Evolutionary conservation across 2,888 invertebrate species (phyloP).

Genomic region (Synergus laeviventris): DNA sequence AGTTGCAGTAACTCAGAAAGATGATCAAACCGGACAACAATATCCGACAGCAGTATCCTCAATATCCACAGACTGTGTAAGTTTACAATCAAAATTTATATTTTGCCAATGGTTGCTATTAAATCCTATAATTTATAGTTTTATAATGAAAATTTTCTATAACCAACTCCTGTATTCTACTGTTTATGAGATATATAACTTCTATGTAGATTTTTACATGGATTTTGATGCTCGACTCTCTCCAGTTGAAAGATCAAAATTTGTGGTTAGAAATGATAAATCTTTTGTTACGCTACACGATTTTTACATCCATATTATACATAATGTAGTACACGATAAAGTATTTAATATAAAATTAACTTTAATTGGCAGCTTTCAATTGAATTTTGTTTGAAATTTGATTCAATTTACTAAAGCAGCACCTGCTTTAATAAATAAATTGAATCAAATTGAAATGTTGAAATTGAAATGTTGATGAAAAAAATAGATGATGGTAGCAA

Average conservation of each 20-base stretch:
- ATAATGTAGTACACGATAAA: background rate
- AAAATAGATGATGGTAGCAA: too few species aligned
- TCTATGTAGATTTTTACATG: background rate
- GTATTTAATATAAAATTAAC: background rate
- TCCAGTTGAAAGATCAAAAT: background rate
- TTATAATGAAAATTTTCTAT: background rate
- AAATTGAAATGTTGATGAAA: too few species aligned
- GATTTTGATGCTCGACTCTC: background rate
- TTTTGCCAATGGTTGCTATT: background rate
- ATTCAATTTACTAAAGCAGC: background rate
- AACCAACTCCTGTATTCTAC: background rate
- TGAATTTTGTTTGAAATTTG: background rate
- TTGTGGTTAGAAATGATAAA: slow-evolving; percentile 14
- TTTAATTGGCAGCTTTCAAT: background rate
- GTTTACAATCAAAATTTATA: background rate
- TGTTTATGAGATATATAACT: background rate
- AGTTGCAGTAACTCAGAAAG: slow-evolving; percentile 2
- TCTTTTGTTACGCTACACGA: background rate
- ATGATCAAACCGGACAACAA: slow-evolving; percentile 25
- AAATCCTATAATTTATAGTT: background rate
- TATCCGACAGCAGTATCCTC: slow-evolving; percentile 16
- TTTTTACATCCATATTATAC: background rate
- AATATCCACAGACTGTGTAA: slow-evolving; percentile 33
- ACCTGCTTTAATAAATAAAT: too few species aligned
- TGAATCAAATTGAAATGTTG: too few species aligned